Evolutionary conservation across 2,113 vertebrate genomes (phyloP).

Genomic region (Pimephales promelas): DNA sequence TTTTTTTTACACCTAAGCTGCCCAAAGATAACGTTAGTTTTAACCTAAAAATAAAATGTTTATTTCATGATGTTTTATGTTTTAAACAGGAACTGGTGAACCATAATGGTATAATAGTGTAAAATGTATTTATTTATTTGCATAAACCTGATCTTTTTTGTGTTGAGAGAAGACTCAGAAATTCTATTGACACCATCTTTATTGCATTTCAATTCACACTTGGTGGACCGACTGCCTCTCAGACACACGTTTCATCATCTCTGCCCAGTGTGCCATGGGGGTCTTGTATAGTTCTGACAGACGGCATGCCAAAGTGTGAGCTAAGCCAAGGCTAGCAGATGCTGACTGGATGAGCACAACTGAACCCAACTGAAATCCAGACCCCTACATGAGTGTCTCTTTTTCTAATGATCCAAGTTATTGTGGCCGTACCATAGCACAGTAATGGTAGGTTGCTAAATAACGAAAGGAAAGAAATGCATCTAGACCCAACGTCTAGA

Average conservation of each 20-base stretch:
- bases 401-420: background rate
- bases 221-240: constrained; percentile 42
- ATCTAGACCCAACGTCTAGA: too few relatives aligned
- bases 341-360: constrained; percentile 34
- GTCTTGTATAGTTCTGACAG: constrained; percentile 22
- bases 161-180: background rate
- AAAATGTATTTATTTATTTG: background rate
- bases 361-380: background rate
- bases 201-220: constrained; percentile 48
- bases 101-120: background rate
- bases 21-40: too few relatives aligned
- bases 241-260: constrained; percentile 49
- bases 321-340: constrained; percentile 47
- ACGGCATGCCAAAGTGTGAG: constrained; percentile 32
- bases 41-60: too few relatives aligned
- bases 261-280: constrained; percentile 39
- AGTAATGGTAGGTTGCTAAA: background rate
- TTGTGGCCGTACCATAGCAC: too few relatives aligned
- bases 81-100: background rate
- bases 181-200: constrained; percentile 14
- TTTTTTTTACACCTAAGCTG: too few relatives aligned
- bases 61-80: background rate
- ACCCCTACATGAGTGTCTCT: background rate
- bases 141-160: background rate
- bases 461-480: too few relatives aligned